Conservation (phyloP, 2,888 invertebrate genomes). For the Crocallis elinguaria region DNA sequence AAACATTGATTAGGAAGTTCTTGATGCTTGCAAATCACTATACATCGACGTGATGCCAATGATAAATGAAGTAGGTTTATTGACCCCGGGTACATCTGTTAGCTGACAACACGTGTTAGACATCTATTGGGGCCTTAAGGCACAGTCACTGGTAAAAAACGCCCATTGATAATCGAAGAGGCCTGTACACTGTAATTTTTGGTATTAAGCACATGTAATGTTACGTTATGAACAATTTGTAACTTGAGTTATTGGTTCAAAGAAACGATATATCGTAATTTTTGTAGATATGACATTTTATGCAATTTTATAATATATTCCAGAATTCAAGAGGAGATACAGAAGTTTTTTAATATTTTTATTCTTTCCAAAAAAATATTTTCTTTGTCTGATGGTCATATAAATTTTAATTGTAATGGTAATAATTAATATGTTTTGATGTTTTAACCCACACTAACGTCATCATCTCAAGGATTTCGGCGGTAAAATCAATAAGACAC, state of each 20-base stretch:
- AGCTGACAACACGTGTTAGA: slow-evolving; percentile 34
- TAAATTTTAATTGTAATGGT: too few species aligned
- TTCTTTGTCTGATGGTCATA: too few species aligned
- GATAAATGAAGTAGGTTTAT: slow-evolving; percentile 33
- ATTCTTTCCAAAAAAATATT: too few species aligned
- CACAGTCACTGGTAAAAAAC: slow-evolving; percentile 27
- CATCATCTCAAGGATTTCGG: too few species aligned
- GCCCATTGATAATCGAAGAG: slow-evolving; percentile 29
- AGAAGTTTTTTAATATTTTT: too few species aligned
- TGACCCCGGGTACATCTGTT: slow-evolving; percentile 33
- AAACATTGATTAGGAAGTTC: too few species aligned
- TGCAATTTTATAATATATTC: neutral
- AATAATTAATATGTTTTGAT: too few species aligned
- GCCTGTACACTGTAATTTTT: slow-evolving; percentile 26
- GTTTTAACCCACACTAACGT: too few species aligned
- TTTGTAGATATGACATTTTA: too few species aligned
- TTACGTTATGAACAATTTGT: slow-evolving; percentile 15
- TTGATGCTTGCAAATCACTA: too few species aligned
- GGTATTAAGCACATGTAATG: slow-evolving; percentile 20
- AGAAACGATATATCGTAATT: neutral
- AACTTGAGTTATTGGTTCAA: slow-evolving; percentile 16
- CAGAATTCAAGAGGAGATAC: too few species aligned
- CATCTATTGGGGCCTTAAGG: slow-evolving; percentile 25
- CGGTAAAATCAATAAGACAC: too few species aligned
- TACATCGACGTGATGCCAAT: slow-evolving; percentile 28